Base-by-base conservation (phyloP, 2,113 vertebrate genomes). In the Oncorhynchus gorbuscha region DNA sequence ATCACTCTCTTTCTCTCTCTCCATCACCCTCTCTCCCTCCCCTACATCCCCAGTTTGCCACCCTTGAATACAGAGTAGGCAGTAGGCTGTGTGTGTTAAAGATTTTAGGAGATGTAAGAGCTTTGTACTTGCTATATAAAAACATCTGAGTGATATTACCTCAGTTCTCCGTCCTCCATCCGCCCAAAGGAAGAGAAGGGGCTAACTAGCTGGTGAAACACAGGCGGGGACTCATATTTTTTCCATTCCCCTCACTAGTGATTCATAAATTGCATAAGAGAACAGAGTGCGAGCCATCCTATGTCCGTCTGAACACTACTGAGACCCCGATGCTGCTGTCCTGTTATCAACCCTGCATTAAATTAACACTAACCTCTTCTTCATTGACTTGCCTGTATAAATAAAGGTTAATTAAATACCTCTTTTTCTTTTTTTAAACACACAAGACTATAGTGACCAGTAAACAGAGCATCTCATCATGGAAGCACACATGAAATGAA, bases 11-110 rank as follows among this genome's bases (percentile, higher is more conserved):
- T 5, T 6, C 32, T 32, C 32, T 1, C 5, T 6, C 32, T 6
- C 5, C 1, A 5, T 32, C 5, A 0, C 32, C 6, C 32, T 6
- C 58, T 16, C 26, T 58, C 78, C 67, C 78, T 85, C 78, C 81
- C 85, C 84, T 89, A 77, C 75, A 3, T 81, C 69, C 78, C 77
- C 76, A 78, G 76, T 83, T 76, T 70, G 71, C 62, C 6, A 68
- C 75, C 82, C 79, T 84, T 79, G 84, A 90, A 83, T 89, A 85
- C 77, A 77, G 88, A 91, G 86, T 90, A 85, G 86, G 87, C 85
- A 91, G 73, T 70, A 69, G 85, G 85, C 85, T 87, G 89, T 82
- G 84, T 86, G 80, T 87, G 88, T 83, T 83, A 45, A 81, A 88
- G 86, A 87, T 67, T 75, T 76, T 79, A 79, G 81, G 71, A 81